Conservation (phyloP, 2,113 vertebrate genomes). For the Dinomys branickii region DNA sequence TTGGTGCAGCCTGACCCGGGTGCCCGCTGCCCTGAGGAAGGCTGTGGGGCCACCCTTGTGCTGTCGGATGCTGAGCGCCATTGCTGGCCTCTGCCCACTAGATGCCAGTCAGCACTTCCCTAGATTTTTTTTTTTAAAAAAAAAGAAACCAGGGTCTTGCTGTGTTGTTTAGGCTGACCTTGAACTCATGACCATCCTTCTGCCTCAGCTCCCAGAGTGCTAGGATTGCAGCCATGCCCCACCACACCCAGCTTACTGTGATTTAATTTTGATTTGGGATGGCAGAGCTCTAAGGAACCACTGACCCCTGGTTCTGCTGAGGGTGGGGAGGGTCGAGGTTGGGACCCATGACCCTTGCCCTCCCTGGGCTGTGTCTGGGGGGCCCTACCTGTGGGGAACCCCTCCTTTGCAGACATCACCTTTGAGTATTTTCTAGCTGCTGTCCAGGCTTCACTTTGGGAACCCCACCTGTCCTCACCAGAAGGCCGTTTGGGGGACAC, state of each 20-base stretch:
- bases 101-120: neutral
- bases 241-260: neutral
- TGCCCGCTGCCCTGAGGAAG: conserved; percentile 7
- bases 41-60: neutral
- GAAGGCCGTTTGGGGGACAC: neutral
- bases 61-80: neutral
- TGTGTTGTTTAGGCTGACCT: neutral
- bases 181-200: neutral
- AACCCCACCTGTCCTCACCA: neutral
- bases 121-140: neutral
- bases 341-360: neutral
- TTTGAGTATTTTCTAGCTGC: neutral
- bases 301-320: neutral
- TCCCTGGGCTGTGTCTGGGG: neutral
- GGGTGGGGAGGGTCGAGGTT: neutral
- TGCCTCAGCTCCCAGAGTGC: neutral
- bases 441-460: neutral
- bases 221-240: neutral
- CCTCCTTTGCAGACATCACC: neutral
- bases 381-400: neutral
- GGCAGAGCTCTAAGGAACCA: rapidly evolving
- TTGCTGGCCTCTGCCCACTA: too few species aligned
- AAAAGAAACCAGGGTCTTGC: neutral
- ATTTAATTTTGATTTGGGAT: neutral
- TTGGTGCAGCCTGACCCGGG: neutral